These are phyloP conservation scores for Thera obeliscata DNA, from an alignment of 2,888 invertebrate genomes.

Conservation along the genomic window DNA sequence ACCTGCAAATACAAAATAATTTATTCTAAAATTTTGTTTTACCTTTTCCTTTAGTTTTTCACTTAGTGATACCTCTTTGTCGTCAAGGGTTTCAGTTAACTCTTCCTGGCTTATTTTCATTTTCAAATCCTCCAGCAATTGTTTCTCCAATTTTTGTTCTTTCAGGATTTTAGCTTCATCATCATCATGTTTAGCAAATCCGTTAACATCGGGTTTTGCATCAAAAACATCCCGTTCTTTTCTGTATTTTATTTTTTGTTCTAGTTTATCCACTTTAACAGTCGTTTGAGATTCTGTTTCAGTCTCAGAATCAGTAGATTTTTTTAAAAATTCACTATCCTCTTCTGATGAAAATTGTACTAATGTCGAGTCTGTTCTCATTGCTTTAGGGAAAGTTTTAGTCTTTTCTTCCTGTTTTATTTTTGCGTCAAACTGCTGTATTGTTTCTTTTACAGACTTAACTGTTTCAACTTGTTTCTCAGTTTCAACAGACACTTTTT, in stretches of 20 bases:
- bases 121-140: constrained; percentile 64
- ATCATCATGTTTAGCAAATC: constrained; percentile 60
- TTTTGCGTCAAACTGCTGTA: constrained; percentile 76
- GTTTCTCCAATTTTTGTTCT: constrained; percentile 62
- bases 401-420: constrained; percentile 69
- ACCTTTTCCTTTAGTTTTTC: constrained; percentile 66
- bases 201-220: constrained; percentile 48
- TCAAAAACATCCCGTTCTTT: constrained; percentile 55
- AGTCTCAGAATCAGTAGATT: constrained; percentile 82
- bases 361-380: constrained; percentile 80
- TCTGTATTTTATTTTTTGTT: constrained; percentile 58
- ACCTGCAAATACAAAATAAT: constrained; percentile 30
- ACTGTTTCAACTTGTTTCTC: constrained; percentile 65
- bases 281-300: constrained; percentile 83
- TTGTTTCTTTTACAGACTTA: constrained; percentile 78
- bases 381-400: constrained; percentile 69
- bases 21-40: too few species aligned
- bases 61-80: constrained; percentile 65
- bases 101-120: constrained; percentile 71
- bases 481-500: constrained; percentile 61
- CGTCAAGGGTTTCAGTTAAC: constrained; percentile 66
- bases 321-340: constrained; percentile 80
- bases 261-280: constrained; percentile 70
- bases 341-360: constrained; percentile 83
- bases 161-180: constrained; percentile 50